phyloP scores from a whole-genome alignment of 2,113 vertebrate species.

The Mirounga angustirostris region DNA sequence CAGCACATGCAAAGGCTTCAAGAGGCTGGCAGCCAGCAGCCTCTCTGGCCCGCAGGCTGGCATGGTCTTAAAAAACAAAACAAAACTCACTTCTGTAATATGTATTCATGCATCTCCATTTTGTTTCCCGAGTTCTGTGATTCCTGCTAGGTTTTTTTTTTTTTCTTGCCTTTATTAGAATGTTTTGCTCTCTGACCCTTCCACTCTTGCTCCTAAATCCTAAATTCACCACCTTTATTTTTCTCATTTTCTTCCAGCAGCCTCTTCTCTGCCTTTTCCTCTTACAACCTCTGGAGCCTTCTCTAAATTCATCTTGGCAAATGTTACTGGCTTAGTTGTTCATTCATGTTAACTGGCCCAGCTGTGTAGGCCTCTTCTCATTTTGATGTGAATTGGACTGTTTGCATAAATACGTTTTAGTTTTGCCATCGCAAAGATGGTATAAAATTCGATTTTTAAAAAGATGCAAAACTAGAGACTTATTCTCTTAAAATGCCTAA shows the following conservation, averaged over 20 bases:
- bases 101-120: neutral
- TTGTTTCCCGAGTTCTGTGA: neutral
- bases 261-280: conserved; percentile 40
- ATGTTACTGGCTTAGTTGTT: conserved; percentile 58
- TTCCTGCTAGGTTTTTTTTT: neutral
- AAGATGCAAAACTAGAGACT: neutral
- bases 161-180: neutral
- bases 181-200: conserved; percentile 25
- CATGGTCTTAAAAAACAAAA: neutral
- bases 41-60: neutral
- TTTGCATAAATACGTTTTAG: conserved; percentile 57
- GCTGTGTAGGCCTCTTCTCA: conserved; percentile 46
- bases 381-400: conserved; percentile 32
- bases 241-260: conserved; percentile 1
- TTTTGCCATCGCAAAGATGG: conserved; percentile 45
- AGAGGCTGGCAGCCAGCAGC: neutral
- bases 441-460: conserved; percentile 58
- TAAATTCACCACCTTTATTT: neutral
- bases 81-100: neutral
- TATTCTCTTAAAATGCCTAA: conserved; percentile 38
- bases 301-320: conserved; percentile 51
- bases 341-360: conserved; percentile 35
- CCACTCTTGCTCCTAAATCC: neutral
- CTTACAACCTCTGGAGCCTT: conserved; percentile 37
- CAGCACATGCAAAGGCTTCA: neutral